These are phyloP conservation scores for Naso thynnoides DNA, from an alignment of 2,797 vertebrate species.

Conservation along the genomic window DNA sequence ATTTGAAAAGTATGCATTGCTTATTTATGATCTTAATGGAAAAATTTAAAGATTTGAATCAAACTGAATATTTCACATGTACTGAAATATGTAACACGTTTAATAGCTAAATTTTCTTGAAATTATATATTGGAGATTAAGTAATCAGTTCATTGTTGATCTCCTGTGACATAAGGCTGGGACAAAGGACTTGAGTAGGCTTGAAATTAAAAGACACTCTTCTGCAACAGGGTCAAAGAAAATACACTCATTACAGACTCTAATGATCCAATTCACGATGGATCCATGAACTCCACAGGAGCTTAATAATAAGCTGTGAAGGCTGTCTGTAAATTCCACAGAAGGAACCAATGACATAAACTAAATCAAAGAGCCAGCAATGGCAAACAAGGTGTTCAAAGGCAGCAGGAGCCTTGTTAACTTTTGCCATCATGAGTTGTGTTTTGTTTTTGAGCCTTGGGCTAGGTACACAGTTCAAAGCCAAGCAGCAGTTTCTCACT, in stretches of 20 bases:
- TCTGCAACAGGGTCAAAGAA: neutral
- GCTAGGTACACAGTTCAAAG: conserved; percentile 26
- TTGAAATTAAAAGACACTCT: neutral
- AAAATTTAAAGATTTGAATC: neutral
- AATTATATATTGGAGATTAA: neutral
- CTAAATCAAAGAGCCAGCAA: conserved; percentile 3
- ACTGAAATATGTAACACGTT: neutral
- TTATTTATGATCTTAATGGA: neutral
- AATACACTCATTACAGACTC: neutral
- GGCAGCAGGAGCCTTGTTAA: conserved; percentile 4
- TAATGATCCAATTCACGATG: conserved; percentile 2
- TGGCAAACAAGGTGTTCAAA: conserved; percentile 1
- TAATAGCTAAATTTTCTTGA: neutral
- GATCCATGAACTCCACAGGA: neutral
- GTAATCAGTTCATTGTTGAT: neutral
- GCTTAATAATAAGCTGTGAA: neutral
- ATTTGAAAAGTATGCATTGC: neutral
- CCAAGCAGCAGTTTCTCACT: conserved; percentile 26
- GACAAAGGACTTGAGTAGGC: neutral
- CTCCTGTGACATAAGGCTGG: neutral
- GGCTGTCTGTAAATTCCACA: neutral
- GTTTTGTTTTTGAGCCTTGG: conserved; percentile 28
- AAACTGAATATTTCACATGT: neutral
- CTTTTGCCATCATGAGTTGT: conserved; percentile 1
- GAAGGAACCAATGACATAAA: neutral